Percentiles rank a stretch among this genome's conserved stretches.
phyloP scores from a whole-genome alignment of 2,113 vertebrate species.

The Myotis davidii region DNA sequence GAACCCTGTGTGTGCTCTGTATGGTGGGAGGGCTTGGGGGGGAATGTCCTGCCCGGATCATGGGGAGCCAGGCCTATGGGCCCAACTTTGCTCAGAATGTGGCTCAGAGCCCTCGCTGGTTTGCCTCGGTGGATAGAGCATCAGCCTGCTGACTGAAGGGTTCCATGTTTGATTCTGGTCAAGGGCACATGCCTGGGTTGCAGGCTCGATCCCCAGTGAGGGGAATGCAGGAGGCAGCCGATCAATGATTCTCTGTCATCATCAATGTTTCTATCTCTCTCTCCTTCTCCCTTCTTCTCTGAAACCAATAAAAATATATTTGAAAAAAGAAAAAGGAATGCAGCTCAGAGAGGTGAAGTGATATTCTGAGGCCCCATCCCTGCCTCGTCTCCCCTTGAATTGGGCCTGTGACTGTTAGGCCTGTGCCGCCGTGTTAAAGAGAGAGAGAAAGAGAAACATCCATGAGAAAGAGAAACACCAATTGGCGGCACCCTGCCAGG shows the following conservation, averaged over 20 bases:
- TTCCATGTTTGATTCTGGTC: too few species aligned
- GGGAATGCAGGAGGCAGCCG: too few species aligned
- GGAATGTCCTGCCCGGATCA: background rate
- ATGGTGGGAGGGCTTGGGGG: background rate
- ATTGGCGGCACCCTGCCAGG: background rate
- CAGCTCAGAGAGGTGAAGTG: background rate
- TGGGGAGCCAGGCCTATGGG: background rate
- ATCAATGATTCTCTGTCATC: too few species aligned
- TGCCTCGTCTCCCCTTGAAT: background rate
- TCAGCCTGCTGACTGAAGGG: too few species aligned
- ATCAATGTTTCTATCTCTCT: too few species aligned
- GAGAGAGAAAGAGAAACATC: background rate
- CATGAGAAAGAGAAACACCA: background rate
- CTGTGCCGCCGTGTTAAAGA: rapidly evolving
- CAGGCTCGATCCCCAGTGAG: too few species aligned
- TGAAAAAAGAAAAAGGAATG: background rate
- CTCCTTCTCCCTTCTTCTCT: too few species aligned
- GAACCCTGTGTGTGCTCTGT: too few species aligned
- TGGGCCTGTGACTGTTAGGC: background rate
- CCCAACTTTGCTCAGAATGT: background rate
- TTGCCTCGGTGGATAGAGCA: too few species aligned
- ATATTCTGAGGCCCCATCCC: background rate
- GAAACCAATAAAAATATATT: too few species aligned
- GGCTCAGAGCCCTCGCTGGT: background rate
- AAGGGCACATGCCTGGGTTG: too few species aligned